These are phyloP conservation scores for Anarrhichthys ocellatus DNA, from an alignment of 2,113 vertebrate genomes.

Conservation along the genomic window DNA sequence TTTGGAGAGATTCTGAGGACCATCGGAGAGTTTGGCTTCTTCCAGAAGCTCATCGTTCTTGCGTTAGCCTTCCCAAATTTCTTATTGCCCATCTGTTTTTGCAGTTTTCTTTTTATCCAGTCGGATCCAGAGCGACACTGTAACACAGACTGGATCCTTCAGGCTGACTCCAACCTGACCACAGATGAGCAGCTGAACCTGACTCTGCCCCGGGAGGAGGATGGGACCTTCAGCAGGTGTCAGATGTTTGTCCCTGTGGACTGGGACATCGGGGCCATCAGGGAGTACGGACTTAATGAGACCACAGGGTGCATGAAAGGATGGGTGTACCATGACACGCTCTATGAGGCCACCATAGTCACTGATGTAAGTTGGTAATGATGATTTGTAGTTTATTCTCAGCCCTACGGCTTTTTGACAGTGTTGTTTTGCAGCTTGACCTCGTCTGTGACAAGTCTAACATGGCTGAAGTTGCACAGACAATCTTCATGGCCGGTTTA, in stretches of 20 bases:
- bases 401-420: background rate
- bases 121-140: constrained; percentile 75
- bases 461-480: constrained; percentile 48
- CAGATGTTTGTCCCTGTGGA: constrained; percentile 83
- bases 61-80: constrained; percentile 63
- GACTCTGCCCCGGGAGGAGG: constrained; percentile 70
- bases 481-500: constrained; percentile 56
- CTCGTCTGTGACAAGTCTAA: constrained; percentile 65
- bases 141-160: constrained; percentile 67
- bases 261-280: constrained; percentile 81
- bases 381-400: constrained; percentile 2
- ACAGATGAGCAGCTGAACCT: constrained; percentile 80
- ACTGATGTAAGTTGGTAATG: constrained; percentile 73
- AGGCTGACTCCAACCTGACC: constrained; percentile 73
- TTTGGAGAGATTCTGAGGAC: constrained; percentile 82
- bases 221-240: constrained; percentile 83
- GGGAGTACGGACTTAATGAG: constrained; percentile 78
- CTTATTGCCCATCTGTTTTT: constrained; percentile 61
- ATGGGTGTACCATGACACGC: constrained; percentile 83
- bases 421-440: constrained; percentile 63
- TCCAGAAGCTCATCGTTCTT: constrained; percentile 83
- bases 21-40: constrained; percentile 83
- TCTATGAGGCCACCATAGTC: constrained; percentile 74
- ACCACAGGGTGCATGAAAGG: constrained; percentile 80
- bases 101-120: constrained; percentile 79